Evolutionary conservation across 30 jellyfish, hydroid and myxozoan genomes (phyloP).

Genomic region (Pelagia noctiluca): DNA sequence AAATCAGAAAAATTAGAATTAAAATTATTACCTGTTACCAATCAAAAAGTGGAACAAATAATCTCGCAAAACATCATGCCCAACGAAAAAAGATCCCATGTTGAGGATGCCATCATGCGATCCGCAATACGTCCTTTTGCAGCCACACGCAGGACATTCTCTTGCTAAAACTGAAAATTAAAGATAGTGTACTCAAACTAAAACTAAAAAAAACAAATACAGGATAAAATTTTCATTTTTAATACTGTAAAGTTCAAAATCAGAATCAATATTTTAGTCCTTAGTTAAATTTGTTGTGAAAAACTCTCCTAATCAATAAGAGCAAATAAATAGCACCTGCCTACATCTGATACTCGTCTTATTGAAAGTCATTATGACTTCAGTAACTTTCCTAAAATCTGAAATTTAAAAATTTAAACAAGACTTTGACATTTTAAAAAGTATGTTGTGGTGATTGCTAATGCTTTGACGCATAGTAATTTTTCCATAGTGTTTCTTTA

Average conservation of each 20-base stretch:
- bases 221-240: background rate
- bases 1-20: too few relatives aligned
- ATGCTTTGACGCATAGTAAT: background rate
- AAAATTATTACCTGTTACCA: slow-evolving; percentile 62
- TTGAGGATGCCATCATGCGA: slow-evolving; percentile 24
- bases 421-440: too few relatives aligned
- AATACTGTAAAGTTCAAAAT: too few relatives aligned
- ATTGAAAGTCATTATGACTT: too few relatives aligned
- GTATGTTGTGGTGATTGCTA: background rate
- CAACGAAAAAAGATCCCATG: slow-evolving; percentile 42
- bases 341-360: background rate
- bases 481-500: background rate
- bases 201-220: background rate
- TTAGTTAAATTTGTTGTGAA: too few relatives aligned
- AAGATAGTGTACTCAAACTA: background rate
- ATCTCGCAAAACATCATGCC: slow-evolving; percentile 50
- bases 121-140: slow-evolving; percentile 15
- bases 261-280: too few relatives aligned
- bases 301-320: too few relatives aligned
- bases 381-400: too few relatives aligned
- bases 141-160: background rate
- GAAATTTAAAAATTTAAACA: too few relatives aligned
- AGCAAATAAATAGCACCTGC: background rate
- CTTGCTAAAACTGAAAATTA: slow-evolving; percentile 5
- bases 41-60: slow-evolving; percentile 19